phyloP scores from a whole-genome alignment of 2,113 vertebrate genomes.

The Pheucticus melanocephalus region DNA sequence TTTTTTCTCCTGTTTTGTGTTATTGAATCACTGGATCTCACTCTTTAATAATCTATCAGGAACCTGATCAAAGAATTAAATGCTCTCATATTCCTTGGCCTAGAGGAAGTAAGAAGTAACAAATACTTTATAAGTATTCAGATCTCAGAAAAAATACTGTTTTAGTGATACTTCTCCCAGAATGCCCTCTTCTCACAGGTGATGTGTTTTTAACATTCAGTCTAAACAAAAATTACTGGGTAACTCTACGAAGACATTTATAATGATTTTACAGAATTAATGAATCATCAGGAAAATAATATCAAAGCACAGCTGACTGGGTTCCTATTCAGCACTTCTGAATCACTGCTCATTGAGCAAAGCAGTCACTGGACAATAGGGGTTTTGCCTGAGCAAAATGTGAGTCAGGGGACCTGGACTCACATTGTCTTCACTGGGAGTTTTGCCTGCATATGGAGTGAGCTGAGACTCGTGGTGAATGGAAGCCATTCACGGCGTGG shows the following conservation, averaged over 20 bases:
- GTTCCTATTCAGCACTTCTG: constrained; percentile 23
- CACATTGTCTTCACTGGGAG: constrained; percentile 35
- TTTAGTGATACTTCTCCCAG: background rate
- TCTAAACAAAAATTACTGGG: background rate
- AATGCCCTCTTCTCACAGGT: background rate
- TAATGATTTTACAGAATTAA: background rate
- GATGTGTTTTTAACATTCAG: background rate
- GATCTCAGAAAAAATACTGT: background rate
- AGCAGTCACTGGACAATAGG: background rate
- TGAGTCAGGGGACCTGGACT: constrained; percentile 46
- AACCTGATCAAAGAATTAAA: background rate
- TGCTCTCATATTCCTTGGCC: background rate
- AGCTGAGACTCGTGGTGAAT: constrained; percentile 29
- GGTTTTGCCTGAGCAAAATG: constrained; percentile 48
- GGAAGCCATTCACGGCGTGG: background rate
- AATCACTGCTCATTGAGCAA: constrained; percentile 32
- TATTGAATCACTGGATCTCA: background rate
- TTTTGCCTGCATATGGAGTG: constrained; percentile 37
- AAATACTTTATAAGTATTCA: background rate
- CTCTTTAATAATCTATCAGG: background rate
- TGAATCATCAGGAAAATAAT: constrained; percentile 31
- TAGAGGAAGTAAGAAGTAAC: background rate
- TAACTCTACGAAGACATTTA: background rate
- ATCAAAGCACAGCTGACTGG: constrained; percentile 22
- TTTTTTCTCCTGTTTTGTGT: background rate